Conservation (phyloP, 2,888 invertebrate genomes). For the Amphimallon solstitiale region DNA sequence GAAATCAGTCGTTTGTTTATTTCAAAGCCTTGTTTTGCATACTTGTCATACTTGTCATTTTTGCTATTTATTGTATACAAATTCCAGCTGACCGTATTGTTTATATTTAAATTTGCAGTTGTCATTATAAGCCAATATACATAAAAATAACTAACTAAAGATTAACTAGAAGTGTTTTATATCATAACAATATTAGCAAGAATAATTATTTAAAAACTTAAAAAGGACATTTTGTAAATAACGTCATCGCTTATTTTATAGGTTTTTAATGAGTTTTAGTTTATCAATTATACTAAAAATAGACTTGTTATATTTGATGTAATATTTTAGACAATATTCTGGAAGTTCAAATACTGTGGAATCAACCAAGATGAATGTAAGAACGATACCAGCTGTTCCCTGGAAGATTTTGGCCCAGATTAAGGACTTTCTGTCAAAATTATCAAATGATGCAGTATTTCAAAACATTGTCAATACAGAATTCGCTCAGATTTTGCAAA, state of each 20-base stretch:
- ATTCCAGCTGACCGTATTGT: conserved; percentile 14
- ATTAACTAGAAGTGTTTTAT: too few species aligned
- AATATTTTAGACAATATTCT: conserved; percentile 40
- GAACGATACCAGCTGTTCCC: conserved; percentile 57
- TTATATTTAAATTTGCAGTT: conserved; percentile 25
- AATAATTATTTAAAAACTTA: too few species aligned
- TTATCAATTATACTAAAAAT: background rate
- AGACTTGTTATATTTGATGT: background rate
- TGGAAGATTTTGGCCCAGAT: conserved; percentile 65
- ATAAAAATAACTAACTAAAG: background rate
- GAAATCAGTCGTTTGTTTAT: too few species aligned
- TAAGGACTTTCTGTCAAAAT: conserved; percentile 63
- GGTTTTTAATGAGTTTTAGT: too few species aligned
- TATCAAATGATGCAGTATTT: conserved; percentile 61
- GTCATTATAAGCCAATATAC: background rate
- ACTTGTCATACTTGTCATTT: too few species aligned
- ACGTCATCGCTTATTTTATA: too few species aligned
- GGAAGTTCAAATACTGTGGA: conserved; percentile 49
- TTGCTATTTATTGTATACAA: too few species aligned
- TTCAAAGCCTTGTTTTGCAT: too few species aligned
- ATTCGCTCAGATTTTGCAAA: conserved; percentile 65
- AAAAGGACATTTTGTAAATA: too few species aligned
- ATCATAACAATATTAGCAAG: background rate
- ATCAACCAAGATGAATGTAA: conserved; percentile 55
- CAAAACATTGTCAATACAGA: conserved; percentile 65